Conservation (phyloP, 2,888 invertebrate genomes). For the Mesodorylaimus sp. region DNA sequence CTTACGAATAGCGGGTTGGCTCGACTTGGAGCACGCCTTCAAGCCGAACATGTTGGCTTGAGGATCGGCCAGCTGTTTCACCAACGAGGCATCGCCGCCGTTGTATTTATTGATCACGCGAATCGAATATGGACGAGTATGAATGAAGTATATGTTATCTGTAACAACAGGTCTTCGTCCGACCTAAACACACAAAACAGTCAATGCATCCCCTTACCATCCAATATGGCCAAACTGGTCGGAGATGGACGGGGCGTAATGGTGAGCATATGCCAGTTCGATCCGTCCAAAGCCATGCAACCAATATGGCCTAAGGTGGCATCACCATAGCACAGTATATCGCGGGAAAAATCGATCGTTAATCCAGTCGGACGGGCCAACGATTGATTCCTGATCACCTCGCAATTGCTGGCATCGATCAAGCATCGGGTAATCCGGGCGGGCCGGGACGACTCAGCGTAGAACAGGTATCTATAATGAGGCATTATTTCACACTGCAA, state of each 20-base stretch:
- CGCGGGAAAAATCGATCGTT: slow-evolving; percentile 30
- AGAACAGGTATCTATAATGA: slow-evolving; percentile 52
- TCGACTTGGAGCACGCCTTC: slow-evolving; percentile 13
- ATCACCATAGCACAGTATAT: slow-evolving; percentile 35
- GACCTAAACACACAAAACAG: not conserved
- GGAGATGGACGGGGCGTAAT: slow-evolving; percentile 69
- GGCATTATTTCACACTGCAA: not conserved
- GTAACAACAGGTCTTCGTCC: slow-evolving; percentile 13
- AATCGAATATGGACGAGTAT: slow-evolving; percentile 87
- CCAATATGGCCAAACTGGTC: slow-evolving; percentile 62
- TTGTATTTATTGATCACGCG: slow-evolving; percentile 68
- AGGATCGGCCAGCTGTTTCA: slow-evolving; percentile 22
- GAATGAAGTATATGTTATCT: slow-evolving; percentile 86
- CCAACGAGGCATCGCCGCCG: slow-evolving; percentile 38
- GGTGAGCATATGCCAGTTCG: slow-evolving; percentile 69
- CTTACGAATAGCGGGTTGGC: slow-evolving; percentile 43
- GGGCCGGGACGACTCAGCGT: slow-evolving; percentile 86
- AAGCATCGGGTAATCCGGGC: slow-evolving; percentile 84
- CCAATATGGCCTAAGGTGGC: slow-evolving; percentile 53
- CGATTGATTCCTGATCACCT: slow-evolving; percentile 71
- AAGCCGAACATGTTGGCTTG: slow-evolving; percentile 21
- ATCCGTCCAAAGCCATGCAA: slow-evolving; percentile 72
- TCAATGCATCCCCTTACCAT: slow-evolving; percentile 19
- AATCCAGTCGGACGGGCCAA: slow-evolving; percentile 45
- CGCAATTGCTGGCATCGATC: slow-evolving; percentile 65